These are phyloP conservation scores for Melanostigma gelatinosum DNA, from an alignment of 2,113 vertebrate genomes.

Conservation along the genomic window DNA sequence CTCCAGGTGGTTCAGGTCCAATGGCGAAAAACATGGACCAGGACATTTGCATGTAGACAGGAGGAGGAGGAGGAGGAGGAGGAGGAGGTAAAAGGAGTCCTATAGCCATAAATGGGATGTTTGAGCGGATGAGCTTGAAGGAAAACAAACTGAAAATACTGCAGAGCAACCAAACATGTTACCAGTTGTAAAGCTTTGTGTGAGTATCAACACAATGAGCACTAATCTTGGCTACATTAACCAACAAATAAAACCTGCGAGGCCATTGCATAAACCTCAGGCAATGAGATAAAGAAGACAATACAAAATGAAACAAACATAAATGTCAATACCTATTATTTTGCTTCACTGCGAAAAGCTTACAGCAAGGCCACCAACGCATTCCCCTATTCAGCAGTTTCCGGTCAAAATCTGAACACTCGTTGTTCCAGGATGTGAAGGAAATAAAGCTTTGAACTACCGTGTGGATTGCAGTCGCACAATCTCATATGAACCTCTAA, in stretches of 20 bases:
- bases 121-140: neutral
- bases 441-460: neutral
- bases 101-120: neutral
- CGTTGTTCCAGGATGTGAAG: neutral
- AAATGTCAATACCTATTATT: neutral
- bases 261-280: neutral
- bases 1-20: neutral
- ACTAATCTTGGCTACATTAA: neutral
- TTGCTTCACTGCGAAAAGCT: neutral
- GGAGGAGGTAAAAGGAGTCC: neutral
- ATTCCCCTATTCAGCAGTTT: neutral
- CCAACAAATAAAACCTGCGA: neutral
- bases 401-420: neutral
- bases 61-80: constrained; percentile 1
- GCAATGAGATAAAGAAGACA: neutral
- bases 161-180: neutral
- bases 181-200: neutral
- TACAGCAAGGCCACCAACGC: constrained; percentile 15
- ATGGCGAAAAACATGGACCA: neutral
- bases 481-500: neutral
- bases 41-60: neutral
- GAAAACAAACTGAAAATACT: neutral
- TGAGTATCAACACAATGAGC: neutral
- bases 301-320: neutral
- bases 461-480: neutral